Evolutionary conservation across 2,888 invertebrate genomes (phyloP).

Genomic region (Rhimphoctona megacephalus): DNA sequence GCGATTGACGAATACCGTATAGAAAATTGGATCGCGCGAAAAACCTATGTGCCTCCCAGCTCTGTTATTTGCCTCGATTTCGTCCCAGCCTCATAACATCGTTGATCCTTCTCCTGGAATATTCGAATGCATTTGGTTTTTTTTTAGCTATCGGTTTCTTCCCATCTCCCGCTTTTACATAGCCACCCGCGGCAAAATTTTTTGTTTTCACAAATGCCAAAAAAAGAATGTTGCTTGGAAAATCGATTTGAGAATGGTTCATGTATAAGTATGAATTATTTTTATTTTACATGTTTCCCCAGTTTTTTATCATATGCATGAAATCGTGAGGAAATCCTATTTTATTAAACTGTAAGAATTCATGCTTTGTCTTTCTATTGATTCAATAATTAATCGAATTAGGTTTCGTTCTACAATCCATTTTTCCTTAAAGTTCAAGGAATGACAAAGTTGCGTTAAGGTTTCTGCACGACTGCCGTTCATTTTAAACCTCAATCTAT

Average conservation of each 20-base stretch:
- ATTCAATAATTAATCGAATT: not conserved
- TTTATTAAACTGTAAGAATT: not conserved
- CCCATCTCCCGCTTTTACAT: conserved; percentile 41
- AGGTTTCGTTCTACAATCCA: not conserved
- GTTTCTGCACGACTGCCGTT: conserved; percentile 14
- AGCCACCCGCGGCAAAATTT: not conserved
- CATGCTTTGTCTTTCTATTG: not conserved
- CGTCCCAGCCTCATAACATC: conserved; percentile 39
- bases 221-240: not conserved
- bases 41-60: conserved; percentile 47
- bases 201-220: not conserved
- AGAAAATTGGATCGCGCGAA: conserved; percentile 53
- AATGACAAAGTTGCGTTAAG: not conserved
- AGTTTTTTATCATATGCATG: not conserved
- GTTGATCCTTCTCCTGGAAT: conserved; percentile 52
- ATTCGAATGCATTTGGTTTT: conserved; percentile 49
- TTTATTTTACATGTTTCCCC: not conserved
- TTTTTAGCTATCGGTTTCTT: conserved; percentile 53
- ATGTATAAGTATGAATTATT: not conserved
- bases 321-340: not conserved
- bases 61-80: conserved; percentile 51
- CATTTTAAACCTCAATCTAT: not conserved
- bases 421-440: not conserved
- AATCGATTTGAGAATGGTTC: not conserved
- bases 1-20: conserved; percentile 48